Evolutionary conservation across 1,140 invertebrate genomes (phyloP).

Genomic region (Lerema accius): DNA sequence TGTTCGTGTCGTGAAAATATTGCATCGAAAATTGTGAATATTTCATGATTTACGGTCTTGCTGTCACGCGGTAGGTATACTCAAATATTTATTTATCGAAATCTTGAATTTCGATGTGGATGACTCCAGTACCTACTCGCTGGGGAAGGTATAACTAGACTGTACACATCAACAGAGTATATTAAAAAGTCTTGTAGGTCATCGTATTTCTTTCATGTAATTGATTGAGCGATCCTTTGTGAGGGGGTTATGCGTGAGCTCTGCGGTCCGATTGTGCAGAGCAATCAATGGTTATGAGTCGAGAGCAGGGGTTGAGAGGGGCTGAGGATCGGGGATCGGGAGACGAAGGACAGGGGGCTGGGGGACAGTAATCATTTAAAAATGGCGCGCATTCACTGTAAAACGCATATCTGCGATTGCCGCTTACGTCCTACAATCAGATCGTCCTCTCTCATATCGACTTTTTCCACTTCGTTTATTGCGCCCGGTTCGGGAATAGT

Average conservation of each 20-base stretch:
- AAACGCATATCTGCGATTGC: constrained; percentile 73
- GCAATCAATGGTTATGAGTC: constrained; percentile 75
- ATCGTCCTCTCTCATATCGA: constrained; percentile 72
- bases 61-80: constrained; percentile 3
- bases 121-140: not conserved
- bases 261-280: constrained; percentile 62
- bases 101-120: not conserved
- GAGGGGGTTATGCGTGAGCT: constrained; percentile 53
- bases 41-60: constrained; percentile 21
- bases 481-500: constrained; percentile 77
- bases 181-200: constrained; percentile 61
- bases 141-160: not conserved
- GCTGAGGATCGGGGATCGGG: constrained; percentile 18
- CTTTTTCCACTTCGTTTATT: constrained; percentile 80
- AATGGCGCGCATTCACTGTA: constrained; percentile 65
- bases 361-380: constrained; percentile 72
- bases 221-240: constrained; percentile 68
- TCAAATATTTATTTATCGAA: not conserved
- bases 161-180: constrained; percentile 35
- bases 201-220: constrained; percentile 70
- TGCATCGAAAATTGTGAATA: constrained; percentile 25
- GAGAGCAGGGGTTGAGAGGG: constrained; percentile 41
- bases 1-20: constrained; percentile 30
- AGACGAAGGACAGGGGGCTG: constrained; percentile 18
- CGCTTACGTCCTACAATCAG: constrained; percentile 74